Evolutionary conservation across 1,140 invertebrate genomes (phyloP).

Genomic region (Aradophagus sp.): DNA sequence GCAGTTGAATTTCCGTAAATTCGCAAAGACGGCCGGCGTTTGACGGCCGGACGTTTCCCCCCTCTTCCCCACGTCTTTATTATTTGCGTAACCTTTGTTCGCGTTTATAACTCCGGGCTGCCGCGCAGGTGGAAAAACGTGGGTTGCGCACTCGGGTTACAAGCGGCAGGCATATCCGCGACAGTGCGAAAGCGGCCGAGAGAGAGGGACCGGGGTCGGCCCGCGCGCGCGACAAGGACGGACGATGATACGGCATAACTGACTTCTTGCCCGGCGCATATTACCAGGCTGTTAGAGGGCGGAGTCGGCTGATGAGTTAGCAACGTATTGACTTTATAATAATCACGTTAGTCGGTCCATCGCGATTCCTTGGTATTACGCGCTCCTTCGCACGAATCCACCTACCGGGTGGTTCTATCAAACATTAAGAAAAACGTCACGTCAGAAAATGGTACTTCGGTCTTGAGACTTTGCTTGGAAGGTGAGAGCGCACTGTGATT

Average conservation of each 20-base stretch:
- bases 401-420: constrained; percentile 58
- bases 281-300: constrained; percentile 75
- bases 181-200: constrained; percentile 34
- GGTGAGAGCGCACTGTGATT: no score
- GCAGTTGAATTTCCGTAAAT: constrained; percentile 47
- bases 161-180: constrained; percentile 33
- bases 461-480: no score
- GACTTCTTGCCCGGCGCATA: constrained; percentile 73
- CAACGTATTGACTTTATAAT: constrained; percentile 76
- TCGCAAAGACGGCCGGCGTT: constrained; percentile 26
- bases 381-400: constrained; percentile 58
- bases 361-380: constrained; percentile 56
- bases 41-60: no score
- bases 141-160: constrained; percentile 43
- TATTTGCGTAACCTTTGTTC: constrained; percentile 55
- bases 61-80: constrained; percentile 35
- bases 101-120: constrained; percentile 25
- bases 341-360: constrained; percentile 71
- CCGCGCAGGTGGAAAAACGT: constrained; percentile 48
- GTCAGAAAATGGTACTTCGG: no score
- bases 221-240: constrained; percentile 43
- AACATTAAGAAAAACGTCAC: no score
- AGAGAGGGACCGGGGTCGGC: constrained; percentile 16
- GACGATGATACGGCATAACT: constrained; percentile 66
- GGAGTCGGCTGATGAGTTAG: constrained; percentile 74